Evolutionary conservation across 2,888 invertebrate genomes (phyloP), one percentile per base, ranked within the genome.

Genomic region (Tyria jacobaeae): DNA sequence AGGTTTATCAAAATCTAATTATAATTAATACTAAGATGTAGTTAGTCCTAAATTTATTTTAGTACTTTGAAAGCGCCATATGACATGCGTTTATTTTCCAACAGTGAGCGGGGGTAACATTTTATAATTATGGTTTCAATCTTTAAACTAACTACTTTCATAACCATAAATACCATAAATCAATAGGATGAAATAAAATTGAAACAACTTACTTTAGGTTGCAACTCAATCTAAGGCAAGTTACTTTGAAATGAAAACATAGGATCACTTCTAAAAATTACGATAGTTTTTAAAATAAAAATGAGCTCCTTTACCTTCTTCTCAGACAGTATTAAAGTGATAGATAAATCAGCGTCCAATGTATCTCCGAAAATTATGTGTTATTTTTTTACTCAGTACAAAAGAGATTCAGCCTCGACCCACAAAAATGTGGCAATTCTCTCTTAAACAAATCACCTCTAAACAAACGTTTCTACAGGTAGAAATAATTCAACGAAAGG

Each of bases 401-500:
- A 84, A 83, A 79, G 81, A 79, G 80, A 80, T 63, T 66, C 65
- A 60, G 63, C 70, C 78, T 79, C 78, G 79, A 76, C 82, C 76
- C 82, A 82, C 84, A 80, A 88, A 85, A 84, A 83, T 83, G 83
- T 82, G 79, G 82, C 87, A 86, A 90, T 91, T 88, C 88, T 82
- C 85, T 80, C 82, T 85, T 85, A 89, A 91, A 92, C 89, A 92
- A 93, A 92, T 92, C 91, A 90, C 90, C 87, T 87, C 89, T 90
- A 90, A 92, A 89, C 90, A 90, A 92, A 92, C 87, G 87, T 90
- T 91, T 91, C 90, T 89, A 89, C 90, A 89, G 90, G 90, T 89
- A 90, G 85, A 85, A 92, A 92, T 93, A 93, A 93, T 93, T 92
- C 89, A 92, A 82, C 77, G 85, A 91, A 91, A 93, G 93, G 93